Conservation (phyloP, 1,140 invertebrate species). For the Papilio polytes region DNA sequence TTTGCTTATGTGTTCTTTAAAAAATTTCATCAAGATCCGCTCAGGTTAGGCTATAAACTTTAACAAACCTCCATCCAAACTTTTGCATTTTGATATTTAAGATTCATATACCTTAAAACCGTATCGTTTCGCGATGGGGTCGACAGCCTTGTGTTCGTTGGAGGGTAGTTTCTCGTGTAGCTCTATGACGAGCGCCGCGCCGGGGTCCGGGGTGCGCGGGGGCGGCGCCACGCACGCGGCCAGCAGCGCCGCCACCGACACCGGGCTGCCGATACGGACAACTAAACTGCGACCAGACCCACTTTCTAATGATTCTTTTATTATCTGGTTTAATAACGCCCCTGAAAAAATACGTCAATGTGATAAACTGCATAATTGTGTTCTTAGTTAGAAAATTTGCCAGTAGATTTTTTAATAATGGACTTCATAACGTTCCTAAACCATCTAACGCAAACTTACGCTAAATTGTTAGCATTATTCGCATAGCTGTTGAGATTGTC, state of each 20-base stretch:
- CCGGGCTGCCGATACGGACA: conserved; percentile 76
- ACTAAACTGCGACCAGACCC: conserved; percentile 60
- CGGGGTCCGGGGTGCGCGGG: conserved; percentile 74
- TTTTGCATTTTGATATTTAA: no score
- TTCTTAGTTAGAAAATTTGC: background rate
- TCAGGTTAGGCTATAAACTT: no score
- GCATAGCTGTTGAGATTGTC: no score
- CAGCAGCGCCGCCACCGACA: conserved; percentile 75
- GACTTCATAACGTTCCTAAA: no score
- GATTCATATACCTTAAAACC: conserved; percentile 65
- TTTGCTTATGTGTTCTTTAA: no score
- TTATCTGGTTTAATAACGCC: conserved; percentile 77
- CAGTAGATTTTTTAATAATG: background rate
- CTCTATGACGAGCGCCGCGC: conserved; percentile 76
- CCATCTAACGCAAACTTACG: no score
- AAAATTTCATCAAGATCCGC: no score
- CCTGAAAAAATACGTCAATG: conserved; percentile 53
- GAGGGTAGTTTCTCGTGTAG: conserved; percentile 69
- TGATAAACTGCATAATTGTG: background rate
- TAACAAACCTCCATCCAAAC: no score
- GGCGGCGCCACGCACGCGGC: conserved; percentile 72
- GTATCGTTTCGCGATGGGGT: conserved; percentile 60
- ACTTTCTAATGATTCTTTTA: conserved; percentile 67
- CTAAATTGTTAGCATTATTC: no score
- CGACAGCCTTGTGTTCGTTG: conserved; percentile 52